These are phyloP conservation scores for Manis crassicaudata DNA, from an alignment of 2,797 vertebrate species.

Conservation along the genomic window DNA sequence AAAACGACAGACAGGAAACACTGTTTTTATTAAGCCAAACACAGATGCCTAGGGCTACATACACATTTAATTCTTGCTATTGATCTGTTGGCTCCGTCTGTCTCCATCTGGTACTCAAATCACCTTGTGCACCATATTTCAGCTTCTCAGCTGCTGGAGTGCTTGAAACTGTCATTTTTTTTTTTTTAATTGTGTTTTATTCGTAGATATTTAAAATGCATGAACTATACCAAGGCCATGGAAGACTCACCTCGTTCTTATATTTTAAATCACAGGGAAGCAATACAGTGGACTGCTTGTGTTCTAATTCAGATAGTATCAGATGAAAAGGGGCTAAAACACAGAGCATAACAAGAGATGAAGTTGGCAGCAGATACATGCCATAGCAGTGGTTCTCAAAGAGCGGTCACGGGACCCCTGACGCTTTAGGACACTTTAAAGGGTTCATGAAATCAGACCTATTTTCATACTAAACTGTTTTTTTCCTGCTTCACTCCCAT, in stretches of 20 bases:
- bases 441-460: not conserved
- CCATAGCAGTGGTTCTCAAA: not conserved
- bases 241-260: not conserved
- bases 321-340: not conserved
- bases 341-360: not conserved
- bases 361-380: not conserved
- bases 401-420: not conserved
- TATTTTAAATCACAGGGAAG: constrained; percentile 26
- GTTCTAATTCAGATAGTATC: not conserved
- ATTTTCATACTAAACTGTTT: not conserved
- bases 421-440: not conserved
- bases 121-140: not conserved
- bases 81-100: not conserved
- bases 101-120: not conserved
- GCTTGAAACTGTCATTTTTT: not conserved
- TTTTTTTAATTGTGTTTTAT: not conserved
- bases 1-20: not conserved
- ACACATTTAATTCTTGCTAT: not conserved
- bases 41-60: not conserved
- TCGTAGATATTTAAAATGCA: not conserved
- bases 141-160: not conserved
- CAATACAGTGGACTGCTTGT: not conserved
- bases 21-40: not conserved
- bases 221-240: not conserved
- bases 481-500: not conserved